Conservation (phyloP, 2,888 invertebrate species). For the Morpho helenor region DNA sequence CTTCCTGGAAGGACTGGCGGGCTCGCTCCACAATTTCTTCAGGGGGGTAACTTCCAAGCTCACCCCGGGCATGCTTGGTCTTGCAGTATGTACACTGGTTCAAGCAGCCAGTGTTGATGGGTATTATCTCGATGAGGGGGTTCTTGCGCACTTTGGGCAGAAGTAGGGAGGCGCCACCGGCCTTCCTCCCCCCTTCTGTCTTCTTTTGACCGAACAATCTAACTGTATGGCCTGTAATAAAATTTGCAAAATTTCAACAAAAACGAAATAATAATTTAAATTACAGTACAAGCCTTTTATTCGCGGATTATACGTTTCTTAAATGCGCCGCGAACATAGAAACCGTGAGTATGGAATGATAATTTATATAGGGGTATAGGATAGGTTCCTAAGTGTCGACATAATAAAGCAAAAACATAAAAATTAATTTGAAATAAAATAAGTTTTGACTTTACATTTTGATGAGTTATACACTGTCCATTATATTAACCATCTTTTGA, state of each 20-base stretch:
- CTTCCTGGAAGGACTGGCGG: conserved; percentile 91
- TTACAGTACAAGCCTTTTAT: too few relatives aligned
- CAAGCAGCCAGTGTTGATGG: conserved; percentile 97
- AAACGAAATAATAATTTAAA: too few relatives aligned
- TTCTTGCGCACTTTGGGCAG: conserved; percentile 97
- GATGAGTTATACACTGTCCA: too few relatives aligned
- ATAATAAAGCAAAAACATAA: too few relatives aligned
- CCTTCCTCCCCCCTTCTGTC: conserved; percentile 86
- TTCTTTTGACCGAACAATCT: conserved; percentile 88
- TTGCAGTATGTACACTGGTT: conserved; percentile 99
- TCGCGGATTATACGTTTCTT: too few relatives aligned
- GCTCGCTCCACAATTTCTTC: conserved; percentile 94
- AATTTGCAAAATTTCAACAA: neutral
- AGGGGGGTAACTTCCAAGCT: conserved; percentile 95
- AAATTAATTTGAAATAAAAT: too few relatives aligned
- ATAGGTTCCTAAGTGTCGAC: too few relatives aligned
- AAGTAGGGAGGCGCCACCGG: conserved; percentile 91
- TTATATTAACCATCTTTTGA: too few relatives aligned
- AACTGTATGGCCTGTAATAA: conserved; percentile 83
- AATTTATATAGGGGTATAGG: too few relatives aligned
- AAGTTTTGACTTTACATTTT: too few relatives aligned
- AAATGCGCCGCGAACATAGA: too few relatives aligned
- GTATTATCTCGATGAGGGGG: conserved; percentile 97
- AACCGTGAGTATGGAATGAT: too few relatives aligned
- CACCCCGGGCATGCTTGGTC: conserved; percentile 97